Evolutionary conservation across 2,888 invertebrate species (phyloP).

Genomic region (Myopa tessellatipennis): DNA sequence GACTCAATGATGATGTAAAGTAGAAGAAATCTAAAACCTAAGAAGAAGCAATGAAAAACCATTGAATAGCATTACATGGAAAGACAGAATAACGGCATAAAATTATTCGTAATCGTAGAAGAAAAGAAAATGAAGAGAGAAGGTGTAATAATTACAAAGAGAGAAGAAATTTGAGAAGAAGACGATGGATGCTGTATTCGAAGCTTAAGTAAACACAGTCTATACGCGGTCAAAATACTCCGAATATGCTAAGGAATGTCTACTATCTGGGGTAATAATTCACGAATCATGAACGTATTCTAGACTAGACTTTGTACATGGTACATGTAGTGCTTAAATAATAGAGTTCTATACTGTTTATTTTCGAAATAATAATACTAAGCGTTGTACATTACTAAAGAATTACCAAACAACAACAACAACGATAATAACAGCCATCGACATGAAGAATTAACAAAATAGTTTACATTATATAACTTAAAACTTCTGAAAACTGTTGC

Average conservation of each 20-base stretch:
- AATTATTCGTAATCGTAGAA: background rate
- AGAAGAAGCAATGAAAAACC: background rate
- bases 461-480: slow-evolving; percentile 35
- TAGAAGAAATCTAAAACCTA: background rate
- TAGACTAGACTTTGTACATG: no score
- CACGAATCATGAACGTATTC: no score
- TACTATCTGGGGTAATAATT: no score
- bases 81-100: background rate
- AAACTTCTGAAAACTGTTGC: slow-evolving; percentile 22
- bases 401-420: background rate
- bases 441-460: background rate
- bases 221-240: no score
- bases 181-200: background rate
- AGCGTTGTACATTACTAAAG: background rate
- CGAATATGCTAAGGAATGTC: no score
- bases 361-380: no score
- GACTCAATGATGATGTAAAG: background rate
- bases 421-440: background rate
- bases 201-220: no score
- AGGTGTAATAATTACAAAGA: background rate
- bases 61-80: background rate
- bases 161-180: background rate
- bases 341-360: no score
- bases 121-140: background rate
- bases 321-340: no score